Evolutionary conservation across 2,113 vertebrate genomes (phyloP).

Genomic region (Larimichthys crocea): DNA sequence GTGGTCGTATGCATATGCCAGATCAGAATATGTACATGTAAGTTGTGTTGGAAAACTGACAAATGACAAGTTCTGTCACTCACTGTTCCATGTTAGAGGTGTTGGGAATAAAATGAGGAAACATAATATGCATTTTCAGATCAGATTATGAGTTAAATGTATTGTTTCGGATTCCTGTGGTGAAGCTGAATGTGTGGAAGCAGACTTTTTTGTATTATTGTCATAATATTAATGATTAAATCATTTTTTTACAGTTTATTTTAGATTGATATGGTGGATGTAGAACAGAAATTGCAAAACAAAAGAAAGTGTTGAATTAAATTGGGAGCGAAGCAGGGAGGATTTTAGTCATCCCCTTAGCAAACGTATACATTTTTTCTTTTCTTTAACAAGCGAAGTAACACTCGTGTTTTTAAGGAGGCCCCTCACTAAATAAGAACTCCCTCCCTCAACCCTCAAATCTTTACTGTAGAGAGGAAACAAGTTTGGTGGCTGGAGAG

Average conservation of each 20-base stretch:
- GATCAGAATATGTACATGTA: neutral
- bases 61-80: conserved; percentile 7
- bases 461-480: conserved; percentile 47
- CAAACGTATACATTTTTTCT: neutral
- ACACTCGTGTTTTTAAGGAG: conserved; percentile 47
- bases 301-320: conserved; percentile 9
- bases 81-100: conserved; percentile 8
- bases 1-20: neutral
- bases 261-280: neutral
- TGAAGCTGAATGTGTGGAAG: conserved; percentile 38
- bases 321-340: neutral
- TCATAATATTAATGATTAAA: conserved; percentile 20
- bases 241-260: neutral
- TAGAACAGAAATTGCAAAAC: neutral
- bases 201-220: conserved; percentile 22
- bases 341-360: conserved; percentile 25
- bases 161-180: conserved; percentile 34
- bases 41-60: neutral
- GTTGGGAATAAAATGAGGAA: conserved; percentile 30
- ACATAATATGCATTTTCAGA: conserved; percentile 4
- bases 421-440: conserved; percentile 14
- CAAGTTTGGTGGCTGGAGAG: conserved; percentile 65
- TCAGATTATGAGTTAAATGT: conserved; percentile 17
- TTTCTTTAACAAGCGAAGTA: conserved; percentile 10
- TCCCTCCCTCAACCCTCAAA: conserved; percentile 5